Evolutionary conservation across 2,797 vertebrate species (phyloP).

Genomic region (Avahi laniger): DNA sequence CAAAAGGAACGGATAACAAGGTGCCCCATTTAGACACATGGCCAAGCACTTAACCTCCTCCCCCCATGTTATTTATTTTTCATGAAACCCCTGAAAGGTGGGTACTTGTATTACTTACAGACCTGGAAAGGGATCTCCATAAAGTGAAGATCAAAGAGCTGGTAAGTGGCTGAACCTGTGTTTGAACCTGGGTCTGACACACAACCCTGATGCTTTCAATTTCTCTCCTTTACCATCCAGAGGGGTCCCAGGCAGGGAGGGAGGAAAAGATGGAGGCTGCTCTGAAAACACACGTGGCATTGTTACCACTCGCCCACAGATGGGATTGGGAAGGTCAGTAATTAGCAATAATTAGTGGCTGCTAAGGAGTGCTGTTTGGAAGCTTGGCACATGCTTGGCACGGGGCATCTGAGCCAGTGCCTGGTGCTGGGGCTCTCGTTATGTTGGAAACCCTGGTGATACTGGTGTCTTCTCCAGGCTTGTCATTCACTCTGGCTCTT

Average conservation of each 20-base stretch:
- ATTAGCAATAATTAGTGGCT: background rate
- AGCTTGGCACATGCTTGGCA: background rate
- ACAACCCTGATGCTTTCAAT: background rate
- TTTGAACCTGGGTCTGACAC: background rate
- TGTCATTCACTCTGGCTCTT: background rate
- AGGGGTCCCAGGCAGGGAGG: background rate
- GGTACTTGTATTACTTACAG: background rate
- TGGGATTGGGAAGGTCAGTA: background rate
- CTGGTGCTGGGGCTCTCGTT: background rate
- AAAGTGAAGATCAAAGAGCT: background rate
- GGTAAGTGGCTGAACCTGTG: background rate
- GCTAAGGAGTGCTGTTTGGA: background rate
- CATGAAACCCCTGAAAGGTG: background rate
- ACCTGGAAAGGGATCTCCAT: background rate
- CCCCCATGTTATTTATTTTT: background rate
- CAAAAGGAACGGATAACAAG: background rate
- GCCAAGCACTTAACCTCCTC: background rate
- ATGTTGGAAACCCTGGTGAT: background rate
- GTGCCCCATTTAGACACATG: background rate
- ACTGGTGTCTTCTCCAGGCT: background rate
- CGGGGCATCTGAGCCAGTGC: background rate
- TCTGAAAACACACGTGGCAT: background rate
- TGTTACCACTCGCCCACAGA: background rate
- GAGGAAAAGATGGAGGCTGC: background rate
- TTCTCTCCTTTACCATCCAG: background rate